Evolutionary conservation across 2,797 vertebrate species (phyloP), one percentile per base, ranked within the genome.

Genomic region (Enteromius unitaeniatus): DNA sequence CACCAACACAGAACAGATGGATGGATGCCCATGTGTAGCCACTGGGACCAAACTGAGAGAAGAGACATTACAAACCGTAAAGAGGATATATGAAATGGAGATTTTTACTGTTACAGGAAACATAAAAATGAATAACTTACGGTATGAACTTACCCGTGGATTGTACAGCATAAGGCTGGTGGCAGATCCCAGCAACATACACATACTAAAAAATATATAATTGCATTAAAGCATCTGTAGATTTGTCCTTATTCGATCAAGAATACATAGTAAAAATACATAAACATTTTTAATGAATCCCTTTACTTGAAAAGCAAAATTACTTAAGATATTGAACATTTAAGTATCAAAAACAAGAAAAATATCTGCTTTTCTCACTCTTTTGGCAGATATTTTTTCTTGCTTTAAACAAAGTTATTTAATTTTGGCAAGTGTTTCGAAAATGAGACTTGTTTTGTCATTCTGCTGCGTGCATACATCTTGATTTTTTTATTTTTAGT

Each of bases 1-100:
- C 93, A 99, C 98, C 98, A 78, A 96, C 91, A 90, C 97, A 98
- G 88, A 93, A 10, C 74, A 96, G 92, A 84, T 99, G 97, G 88
- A 95, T 88, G 6, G 94, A 47, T 45, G 96, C 97, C 97, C 98
- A 99, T 47, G 94, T 91, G 92, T 98, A 99, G 82, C 96, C 95
- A 0, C 91, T 93, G 79, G 84, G 85, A 92, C 98, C 96, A 91
- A 97, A 96, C 98, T 99, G 92, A 64, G 94, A 94, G 55, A 23
- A 0, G 47, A 58, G 0, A 6, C 73, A 26, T 72, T 19, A 17
- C 10, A 9, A 31, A 4, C 26, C 19, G 19, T 37, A 65, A 19
- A 70, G 23, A 21, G 15, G 14, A 47, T 21, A 64, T 9, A 13
- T 26, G 23, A 82, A 34, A 83, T 42, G 26, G 31, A 77, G 26